A percentile compares a stretch with the other conserved stretches of the same genome.
Evolutionary conservation across 2,113 vertebrate genomes (phyloP).

Genomic region (Mungos mungo): DNA sequence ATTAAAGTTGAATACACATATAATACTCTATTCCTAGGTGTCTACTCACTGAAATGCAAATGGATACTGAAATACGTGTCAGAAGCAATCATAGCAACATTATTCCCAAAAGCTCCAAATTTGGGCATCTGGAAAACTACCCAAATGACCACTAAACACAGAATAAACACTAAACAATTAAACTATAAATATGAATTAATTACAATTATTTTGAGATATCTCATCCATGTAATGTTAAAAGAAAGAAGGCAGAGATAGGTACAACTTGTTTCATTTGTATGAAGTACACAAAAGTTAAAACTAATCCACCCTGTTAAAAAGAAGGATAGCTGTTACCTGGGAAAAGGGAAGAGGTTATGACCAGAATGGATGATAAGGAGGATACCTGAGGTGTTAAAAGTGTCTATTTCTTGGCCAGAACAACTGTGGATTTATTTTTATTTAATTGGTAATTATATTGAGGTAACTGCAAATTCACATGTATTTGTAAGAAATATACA

Average conservation of each 20-base stretch:
- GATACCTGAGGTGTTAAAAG: background rate
- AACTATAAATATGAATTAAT: background rate
- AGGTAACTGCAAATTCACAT: background rate
- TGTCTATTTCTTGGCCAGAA: background rate
- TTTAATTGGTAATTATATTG: background rate
- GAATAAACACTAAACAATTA: background rate
- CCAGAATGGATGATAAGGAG: background rate
- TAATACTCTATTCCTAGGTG: background rate
- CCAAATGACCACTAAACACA: background rate
- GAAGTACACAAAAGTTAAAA: background rate
- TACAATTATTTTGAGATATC: background rate
- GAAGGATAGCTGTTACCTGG: background rate
- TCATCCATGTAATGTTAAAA: background rate
- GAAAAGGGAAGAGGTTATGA: background rate
- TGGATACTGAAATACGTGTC: background rate
- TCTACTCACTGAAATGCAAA: background rate
- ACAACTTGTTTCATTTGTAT: background rate
- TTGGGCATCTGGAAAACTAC: background rate
- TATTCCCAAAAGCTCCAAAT: background rate
- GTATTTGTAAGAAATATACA: background rate
- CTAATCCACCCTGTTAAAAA: background rate
- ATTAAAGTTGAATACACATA: background rate
- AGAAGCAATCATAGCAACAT: background rate
- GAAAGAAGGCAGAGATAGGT: background rate
- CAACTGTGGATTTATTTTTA: background rate